These are phyloP conservation scores for Crax fasciolata DNA, from an alignment of 2,797 vertebrate species.

Conservation along the genomic window DNA sequence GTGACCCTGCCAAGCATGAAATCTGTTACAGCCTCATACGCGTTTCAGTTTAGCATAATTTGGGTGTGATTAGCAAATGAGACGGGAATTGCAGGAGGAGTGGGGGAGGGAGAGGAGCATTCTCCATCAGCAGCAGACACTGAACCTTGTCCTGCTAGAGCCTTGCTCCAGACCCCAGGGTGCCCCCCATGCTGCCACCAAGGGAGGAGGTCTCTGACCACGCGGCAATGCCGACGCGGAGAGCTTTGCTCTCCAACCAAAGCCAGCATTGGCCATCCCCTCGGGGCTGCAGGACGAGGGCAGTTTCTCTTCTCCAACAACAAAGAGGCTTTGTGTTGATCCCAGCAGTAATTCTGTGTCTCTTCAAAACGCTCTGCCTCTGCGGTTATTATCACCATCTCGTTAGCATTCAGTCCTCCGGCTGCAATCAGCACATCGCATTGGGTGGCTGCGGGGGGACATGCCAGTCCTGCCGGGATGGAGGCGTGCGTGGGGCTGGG, in stretches of 20 bases:
- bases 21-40: not conserved
- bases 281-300: not conserved
- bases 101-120: fast-evolving
- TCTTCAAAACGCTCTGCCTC: conserved; percentile 7
- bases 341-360: conserved; percentile 43
- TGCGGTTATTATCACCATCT: conserved; percentile 32
- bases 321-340: conserved; percentile 66
- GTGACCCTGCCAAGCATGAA: not conserved
- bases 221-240: not conserved
- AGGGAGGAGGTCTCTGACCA: not conserved
- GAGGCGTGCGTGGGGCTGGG: not conserved
- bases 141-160: not conserved
- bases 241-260: not conserved
- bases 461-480: not conserved
- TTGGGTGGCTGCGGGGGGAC: not conserved
- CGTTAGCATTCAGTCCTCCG: conserved; percentile 48
- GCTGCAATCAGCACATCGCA: not conserved
- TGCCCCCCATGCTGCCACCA: not conserved
- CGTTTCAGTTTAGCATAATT: not conserved
- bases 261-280: not conserved
- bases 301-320: not conserved
- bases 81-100: not conserved
- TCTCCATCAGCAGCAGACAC: not conserved
- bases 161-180: not conserved
- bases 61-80: not conserved